Base-by-base conservation (phyloP, 1,140 invertebrate species). In the Colletes gigas region DNA sequence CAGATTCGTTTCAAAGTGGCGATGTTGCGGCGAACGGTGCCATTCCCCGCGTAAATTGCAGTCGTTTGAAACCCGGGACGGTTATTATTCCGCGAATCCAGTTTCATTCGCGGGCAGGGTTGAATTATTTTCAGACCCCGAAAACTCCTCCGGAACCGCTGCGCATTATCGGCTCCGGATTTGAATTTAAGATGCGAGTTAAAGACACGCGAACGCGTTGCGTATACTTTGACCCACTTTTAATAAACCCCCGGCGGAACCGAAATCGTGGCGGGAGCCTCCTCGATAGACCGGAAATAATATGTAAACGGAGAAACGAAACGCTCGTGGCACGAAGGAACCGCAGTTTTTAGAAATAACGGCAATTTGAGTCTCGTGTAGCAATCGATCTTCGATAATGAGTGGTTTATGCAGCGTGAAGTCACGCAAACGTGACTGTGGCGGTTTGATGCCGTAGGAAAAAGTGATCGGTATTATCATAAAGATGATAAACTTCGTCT, bases 141-240 rank as follows among this genome's bases (percentile, higher is more conserved):
- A 41, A 8, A n/a, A 8, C 0, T 6, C 50, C 4, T 41, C n/a
- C 54, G 69, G 14, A 17, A 30, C 12, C 7, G 50, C 8, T 50
- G 50, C 8, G 21, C n/a, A 30, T 75, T 75, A 75, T 75, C 72
- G 12, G 8, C 47, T 0, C 8, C 10, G 72, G n/a, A 66, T 75
- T 75, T 75, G n/a, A 55, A 66, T 75, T 54, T 55, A 7, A 41
- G 50, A 75, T 66, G 47, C 12, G 30, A 50, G 50, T 66, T 44
- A 54, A 55, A 54, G 30, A 44, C n/a, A n/a, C 47, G 30, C 60
- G 60, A 55, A 14, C n/a, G 47, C n/a, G 47, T 75, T 66, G 30
- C 60, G 2, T 41, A 8, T 41, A n/a, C 19, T 39, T 52, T 41
- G 71, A 73, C 71, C 71, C 59, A 52, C 3, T 66, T 75, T 41